phyloP scores from a whole-genome alignment of 2,113 vertebrate genomes.

The Tor tambroides region DNA sequence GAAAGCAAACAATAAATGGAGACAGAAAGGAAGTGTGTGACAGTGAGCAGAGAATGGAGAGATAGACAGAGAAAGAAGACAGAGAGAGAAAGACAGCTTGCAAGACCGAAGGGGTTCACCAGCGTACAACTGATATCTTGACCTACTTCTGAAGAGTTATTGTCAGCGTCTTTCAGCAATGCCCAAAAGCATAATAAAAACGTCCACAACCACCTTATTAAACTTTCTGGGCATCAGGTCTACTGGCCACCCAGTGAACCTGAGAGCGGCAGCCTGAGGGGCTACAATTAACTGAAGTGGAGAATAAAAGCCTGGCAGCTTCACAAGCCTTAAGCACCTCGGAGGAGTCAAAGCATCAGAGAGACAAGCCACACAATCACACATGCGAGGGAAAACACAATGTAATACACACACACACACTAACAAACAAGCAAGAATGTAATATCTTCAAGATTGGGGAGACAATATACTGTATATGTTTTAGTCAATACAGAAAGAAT shows the following conservation, averaged over 20 bases:
- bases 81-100: background rate
- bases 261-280: slow-evolving; percentile 20
- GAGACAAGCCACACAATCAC: slow-evolving; percentile 28
- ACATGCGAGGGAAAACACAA: slow-evolving; percentile 36
- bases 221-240: background rate
- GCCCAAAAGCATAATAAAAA: background rate
- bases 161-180: slow-evolving; percentile 28
- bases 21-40: background rate
- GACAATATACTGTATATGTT: no score
- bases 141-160: slow-evolving; percentile 20
- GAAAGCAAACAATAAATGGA: slow-evolving; percentile 12
- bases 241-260: slow-evolving; percentile 2
- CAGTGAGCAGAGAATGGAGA: background rate
- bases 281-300: slow-evolving; percentile 31
- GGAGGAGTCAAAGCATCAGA: slow-evolving; percentile 23
- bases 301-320: slow-evolving; percentile 23
- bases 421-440: background rate
- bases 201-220: slow-evolving; percentile 2
- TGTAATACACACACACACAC: background rate
- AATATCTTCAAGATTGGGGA: no score
- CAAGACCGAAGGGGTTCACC: background rate
- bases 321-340: slow-evolving; percentile 7
- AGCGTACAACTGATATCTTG: slow-evolving; percentile 19
- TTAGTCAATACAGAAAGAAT: no score
- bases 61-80: background rate